Conservation (phyloP, 1,140 invertebrate species). For the Camponotus vicinus region DNA sequence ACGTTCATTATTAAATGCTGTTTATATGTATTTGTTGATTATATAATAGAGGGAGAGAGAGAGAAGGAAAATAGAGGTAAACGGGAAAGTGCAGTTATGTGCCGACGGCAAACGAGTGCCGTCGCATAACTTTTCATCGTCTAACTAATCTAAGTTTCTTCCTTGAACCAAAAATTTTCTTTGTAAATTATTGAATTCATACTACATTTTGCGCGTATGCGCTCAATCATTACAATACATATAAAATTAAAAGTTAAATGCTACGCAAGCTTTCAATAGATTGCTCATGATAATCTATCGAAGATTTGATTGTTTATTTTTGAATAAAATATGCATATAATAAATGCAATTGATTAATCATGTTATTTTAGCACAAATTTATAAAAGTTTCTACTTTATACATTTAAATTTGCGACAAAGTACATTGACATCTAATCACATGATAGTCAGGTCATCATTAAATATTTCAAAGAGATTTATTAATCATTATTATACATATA, state of each 20-base stretch:
- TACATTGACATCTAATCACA: background rate
- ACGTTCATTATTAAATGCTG: background rate
- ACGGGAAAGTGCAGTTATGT: constrained; percentile 41
- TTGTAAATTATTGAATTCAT: background rate
- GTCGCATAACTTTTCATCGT: constrained; percentile 65
- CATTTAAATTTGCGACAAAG: background rate
- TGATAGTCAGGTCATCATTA: background rate
- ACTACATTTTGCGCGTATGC: background rate
- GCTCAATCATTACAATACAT: background rate
- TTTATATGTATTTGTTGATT: background rate
- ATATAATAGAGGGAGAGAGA: constrained; percentile 1
- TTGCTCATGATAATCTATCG: background rate
- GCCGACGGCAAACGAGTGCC: constrained; percentile 77
- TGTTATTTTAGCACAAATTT: background rate
- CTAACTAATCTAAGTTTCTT: background rate
- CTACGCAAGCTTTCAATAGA: background rate
- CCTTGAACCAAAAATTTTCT: background rate
- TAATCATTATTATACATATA: background rate
- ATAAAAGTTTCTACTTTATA: background rate
- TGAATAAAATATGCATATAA: background rate
- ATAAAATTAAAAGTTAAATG: constrained; percentile 11
- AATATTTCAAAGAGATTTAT: background rate
- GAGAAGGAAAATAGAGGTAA: background rate
- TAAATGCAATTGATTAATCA: background rate
- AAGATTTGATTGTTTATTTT: background rate